Conservation (phyloP, 2,888 invertebrate genomes). For the Tenthredo livida region DNA sequence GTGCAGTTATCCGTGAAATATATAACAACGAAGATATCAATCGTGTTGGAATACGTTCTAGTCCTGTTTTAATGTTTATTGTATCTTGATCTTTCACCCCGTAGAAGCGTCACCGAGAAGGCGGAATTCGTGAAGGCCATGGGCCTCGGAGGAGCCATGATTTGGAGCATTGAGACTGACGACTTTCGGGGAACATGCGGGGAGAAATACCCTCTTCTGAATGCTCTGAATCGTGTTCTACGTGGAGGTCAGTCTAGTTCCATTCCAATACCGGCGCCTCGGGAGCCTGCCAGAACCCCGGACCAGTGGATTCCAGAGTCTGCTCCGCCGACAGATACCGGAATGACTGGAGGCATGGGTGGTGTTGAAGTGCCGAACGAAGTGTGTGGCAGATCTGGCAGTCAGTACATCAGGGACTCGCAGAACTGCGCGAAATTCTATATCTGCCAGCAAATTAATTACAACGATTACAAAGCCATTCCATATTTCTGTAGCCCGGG, state of each 20-base stretch:
- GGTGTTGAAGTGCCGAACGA: neutral
- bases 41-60: neutral
- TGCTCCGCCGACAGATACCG: constrained; percentile 1
- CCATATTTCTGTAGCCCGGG: constrained; percentile 74
- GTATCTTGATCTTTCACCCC: constrained; percentile 49
- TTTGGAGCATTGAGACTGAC: constrained; percentile 91
- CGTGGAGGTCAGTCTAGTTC: neutral
- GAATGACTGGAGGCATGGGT: constrained; percentile 27
- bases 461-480: neutral
- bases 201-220: constrained; percentile 80
- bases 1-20: neutral
- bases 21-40: neutral
- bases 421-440: constrained; percentile 77
- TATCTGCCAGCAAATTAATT: constrained; percentile 71
- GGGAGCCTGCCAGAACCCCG: constrained; percentile 59
- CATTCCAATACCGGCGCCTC: constrained; percentile 60
- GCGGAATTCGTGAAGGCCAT: constrained; percentile 68
- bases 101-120: constrained; percentile 77
- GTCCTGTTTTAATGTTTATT: neutral
- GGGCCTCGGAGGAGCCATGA: constrained; percentile 84
- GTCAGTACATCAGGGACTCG: constrained; percentile 74
- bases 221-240: neutral
- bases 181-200: constrained; percentile 85
- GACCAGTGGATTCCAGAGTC: neutral
- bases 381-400: constrained; percentile 66